Percentiles rank a stretch among this genome's conserved stretches.
phyloP scores from a whole-genome alignment of 2,113 vertebrate species.

The Osmerus mordax region DNA sequence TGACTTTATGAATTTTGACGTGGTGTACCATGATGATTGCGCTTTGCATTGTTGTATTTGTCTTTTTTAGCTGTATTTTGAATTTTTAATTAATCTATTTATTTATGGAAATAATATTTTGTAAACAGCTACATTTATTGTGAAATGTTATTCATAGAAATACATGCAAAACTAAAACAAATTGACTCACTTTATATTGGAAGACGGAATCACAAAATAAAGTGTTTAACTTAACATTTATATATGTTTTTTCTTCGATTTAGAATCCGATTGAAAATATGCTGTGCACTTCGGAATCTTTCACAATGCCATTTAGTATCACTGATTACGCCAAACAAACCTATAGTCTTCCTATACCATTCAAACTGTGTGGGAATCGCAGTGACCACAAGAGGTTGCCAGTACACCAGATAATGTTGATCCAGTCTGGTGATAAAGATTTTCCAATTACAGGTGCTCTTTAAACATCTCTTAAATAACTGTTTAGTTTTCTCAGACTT shows the following conservation, averaged over 20 bases:
- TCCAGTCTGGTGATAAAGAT: not conserved
- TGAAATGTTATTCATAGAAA: slow-evolving; percentile 76
- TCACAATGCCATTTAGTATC: too few species aligned
- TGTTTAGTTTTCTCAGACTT: not conserved
- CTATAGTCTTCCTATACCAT: too few species aligned
- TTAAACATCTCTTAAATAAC: not conserved
- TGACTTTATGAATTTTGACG: slow-evolving; percentile 58
- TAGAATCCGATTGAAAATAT: not conserved
- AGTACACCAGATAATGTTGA: not conserved
- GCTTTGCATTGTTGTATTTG: slow-evolving; percentile 63
- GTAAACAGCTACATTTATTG: slow-evolving; percentile 68
- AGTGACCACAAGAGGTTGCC: slow-evolving; percentile 30
- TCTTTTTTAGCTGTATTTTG: slow-evolving; percentile 63
- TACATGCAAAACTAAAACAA: slow-evolving; percentile 60
- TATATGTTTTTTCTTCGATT: not conserved
- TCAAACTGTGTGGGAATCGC: not conserved
- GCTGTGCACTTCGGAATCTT: too few species aligned
- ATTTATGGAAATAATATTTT: slow-evolving; percentile 71
- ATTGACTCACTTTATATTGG: slow-evolving; percentile 63
- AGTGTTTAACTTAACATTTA: slow-evolving; percentile 53
- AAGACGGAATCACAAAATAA: slow-evolving; percentile 60
- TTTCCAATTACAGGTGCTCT: not conserved
- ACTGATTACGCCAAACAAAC: too few species aligned
- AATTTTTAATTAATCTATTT: slow-evolving; percentile 68
- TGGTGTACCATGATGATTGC: slow-evolving; percentile 62